Percentiles rank a stretch among this genome's conserved stretches.
phyloP scores from a whole-genome alignment of 2,113 vertebrate species.

The Salvelinus alpinus region DNA sequence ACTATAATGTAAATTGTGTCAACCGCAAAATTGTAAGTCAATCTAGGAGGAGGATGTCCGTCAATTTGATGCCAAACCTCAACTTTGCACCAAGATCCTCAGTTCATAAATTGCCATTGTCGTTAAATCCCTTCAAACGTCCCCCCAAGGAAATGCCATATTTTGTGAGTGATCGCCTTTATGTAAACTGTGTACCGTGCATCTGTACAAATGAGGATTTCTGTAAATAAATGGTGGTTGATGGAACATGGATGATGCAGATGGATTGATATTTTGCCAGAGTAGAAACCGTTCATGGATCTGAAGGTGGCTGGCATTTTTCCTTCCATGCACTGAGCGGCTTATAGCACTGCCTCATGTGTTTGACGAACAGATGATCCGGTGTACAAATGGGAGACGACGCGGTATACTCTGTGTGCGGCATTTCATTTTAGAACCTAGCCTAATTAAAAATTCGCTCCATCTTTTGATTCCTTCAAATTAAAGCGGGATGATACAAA shows the following conservation, averaged over 20 bases:
- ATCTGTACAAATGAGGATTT: background rate
- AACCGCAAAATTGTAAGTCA: no score
- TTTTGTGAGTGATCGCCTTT: constrained; percentile 4
- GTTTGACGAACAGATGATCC: background rate
- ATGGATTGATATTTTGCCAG: constrained; percentile 10
- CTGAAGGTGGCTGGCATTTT: background rate
- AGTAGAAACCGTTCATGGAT: background rate
- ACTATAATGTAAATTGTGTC: no score
- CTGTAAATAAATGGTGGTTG: constrained; percentile 1
- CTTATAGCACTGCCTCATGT: background rate
- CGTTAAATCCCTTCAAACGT: background rate
- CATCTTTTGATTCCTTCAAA: background rate
- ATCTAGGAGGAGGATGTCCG: background rate
- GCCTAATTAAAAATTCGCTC: background rate
- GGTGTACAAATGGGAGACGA: background rate
- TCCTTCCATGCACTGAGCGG: background rate
- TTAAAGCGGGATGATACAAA: background rate
- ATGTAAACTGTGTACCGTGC: background rate
- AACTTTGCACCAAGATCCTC: background rate
- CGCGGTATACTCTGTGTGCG: background rate
- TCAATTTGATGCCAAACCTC: background rate
- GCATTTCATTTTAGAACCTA: background rate
- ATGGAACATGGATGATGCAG: constrained; percentile 7
- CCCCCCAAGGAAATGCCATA: background rate
- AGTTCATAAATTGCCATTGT: background rate